Evolutionary conservation across 2,797 vertebrate species (phyloP).

Genomic region (Muscicapa comitata): DNA sequence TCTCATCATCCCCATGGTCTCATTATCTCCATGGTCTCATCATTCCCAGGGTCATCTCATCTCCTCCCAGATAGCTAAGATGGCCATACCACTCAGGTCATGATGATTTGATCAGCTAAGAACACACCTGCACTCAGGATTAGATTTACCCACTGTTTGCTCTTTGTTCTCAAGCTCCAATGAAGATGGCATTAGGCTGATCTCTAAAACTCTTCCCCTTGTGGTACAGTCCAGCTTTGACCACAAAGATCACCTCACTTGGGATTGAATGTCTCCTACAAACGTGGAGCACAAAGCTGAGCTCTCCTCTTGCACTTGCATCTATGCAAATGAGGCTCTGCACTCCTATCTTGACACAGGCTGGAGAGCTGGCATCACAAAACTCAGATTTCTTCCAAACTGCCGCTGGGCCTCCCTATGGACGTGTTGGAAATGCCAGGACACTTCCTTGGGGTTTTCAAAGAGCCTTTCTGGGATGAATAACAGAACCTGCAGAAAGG

Average conservation of each 20-base stretch:
- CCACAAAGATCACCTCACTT: background rate
- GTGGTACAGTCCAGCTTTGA: background rate
- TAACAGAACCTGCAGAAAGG: slow-evolving; percentile 30
- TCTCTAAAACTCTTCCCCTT: background rate
- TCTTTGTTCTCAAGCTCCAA: background rate
- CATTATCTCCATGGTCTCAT: background rate
- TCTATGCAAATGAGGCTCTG: background rate
- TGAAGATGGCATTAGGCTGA: accelerated
- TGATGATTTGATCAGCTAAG: background rate
- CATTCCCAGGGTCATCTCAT: background rate
- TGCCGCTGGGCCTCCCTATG: background rate
- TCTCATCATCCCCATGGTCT: background rate
- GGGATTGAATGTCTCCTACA: background rate
- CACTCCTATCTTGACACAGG: background rate
- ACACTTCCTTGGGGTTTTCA: background rate
- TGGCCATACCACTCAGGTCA: background rate
- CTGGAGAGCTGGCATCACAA: background rate
- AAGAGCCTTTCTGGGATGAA: background rate
- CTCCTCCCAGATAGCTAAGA: background rate
- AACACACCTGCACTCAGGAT: background rate
- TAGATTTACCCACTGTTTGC: background rate
- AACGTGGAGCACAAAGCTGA: accelerated
- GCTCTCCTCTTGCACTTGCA: background rate
- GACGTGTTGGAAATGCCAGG: background rate
- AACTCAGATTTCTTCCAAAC: slow-evolving; percentile 19